Base-by-base conservation (phyloP, 2,113 vertebrate genomes). In the Seriola aureovittata region DNA sequence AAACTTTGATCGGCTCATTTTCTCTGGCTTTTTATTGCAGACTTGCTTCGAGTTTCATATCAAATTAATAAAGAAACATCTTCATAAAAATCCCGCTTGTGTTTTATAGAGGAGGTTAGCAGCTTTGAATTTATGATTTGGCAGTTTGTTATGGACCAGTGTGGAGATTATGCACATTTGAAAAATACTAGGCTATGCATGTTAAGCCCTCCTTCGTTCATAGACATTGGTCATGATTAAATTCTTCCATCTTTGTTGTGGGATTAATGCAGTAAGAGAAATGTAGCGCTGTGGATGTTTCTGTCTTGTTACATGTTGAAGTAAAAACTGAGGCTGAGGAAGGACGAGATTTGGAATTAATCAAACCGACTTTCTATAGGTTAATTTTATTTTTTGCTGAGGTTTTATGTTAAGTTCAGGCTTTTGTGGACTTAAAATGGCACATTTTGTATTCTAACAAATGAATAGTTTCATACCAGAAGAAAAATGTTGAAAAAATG, bases 1-100 rank as follows among this genome's bases (percentile, higher is more conserved):
- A 89, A 81, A 69, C 68, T 78, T 84, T 63, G 67, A 57, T 79
- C 2, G 29, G 72, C 75, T 88, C 71, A 48, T 55, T 72, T 54
- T 63, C 52, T 60, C 59, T 14, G 67, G 50, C 32, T 71, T 73
- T 50, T 72, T 34, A 62, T 38, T n/a, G 72, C 44, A 3, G 62
- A 72, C 19, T 76, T 84, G 36, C 17, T 75, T 71, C 19, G 70
- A 59, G 44, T 65, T 73, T 70, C 29, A 29, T 52, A 13, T 29
- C 17, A 69, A 58, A 66, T 62, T 67, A 48, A 67, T 29, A 25
- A 17, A 50, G 44, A 32, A 66, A 46, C n/a, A 4, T 55, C 48
- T 69, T 59, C 4, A 40, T 32, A 38, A 46, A 67, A 21, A 34
- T 62, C 23, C 25, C 65, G 67, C 23, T 65, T 55, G n/a, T 40